These are phyloP conservation scores for Protophormia terraenovae DNA, from an alignment of 2,888 invertebrate genomes.

Conservation along the genomic window DNA sequence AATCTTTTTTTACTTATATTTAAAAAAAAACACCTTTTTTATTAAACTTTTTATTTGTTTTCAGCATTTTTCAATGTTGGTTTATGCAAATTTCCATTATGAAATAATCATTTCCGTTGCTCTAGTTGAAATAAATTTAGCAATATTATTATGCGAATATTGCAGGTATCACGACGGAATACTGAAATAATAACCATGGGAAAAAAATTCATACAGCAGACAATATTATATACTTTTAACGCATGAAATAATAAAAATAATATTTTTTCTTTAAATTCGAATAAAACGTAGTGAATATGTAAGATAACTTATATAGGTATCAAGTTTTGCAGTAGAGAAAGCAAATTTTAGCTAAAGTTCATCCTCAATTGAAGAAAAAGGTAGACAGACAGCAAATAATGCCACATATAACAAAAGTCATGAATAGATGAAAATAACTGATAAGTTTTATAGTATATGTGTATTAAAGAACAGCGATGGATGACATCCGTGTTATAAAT, in stretches of 20 bases:
- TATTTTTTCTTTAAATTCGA: neutral
- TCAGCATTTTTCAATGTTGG: neutral
- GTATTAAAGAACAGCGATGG: too few relatives aligned
- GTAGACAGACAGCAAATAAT: neutral
- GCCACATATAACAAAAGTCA: neutral
- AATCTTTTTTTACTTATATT: neutral
- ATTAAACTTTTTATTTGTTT: neutral
- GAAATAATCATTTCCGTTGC: neutral
- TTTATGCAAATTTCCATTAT: neutral
- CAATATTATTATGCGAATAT: neutral
- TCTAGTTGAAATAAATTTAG: conserved; percentile 23
- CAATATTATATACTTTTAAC: neutral
- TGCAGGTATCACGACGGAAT: neutral
- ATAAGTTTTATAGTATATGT: too few relatives aligned
- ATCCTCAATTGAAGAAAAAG: neutral
- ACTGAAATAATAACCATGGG: neutral
- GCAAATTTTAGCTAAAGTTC: neutral
- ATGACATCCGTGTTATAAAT: too few relatives aligned
- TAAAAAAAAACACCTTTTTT: neutral
- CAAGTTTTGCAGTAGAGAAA: neutral
- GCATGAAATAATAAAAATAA: conserved; percentile 1
- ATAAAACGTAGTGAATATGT: neutral
- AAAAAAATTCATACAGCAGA: too few relatives aligned
- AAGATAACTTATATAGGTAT: neutral
- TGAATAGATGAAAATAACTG: neutral